Evolutionary conservation across 1,140 invertebrate species (phyloP).

Genomic region (Ectropis grisescens): DNA sequence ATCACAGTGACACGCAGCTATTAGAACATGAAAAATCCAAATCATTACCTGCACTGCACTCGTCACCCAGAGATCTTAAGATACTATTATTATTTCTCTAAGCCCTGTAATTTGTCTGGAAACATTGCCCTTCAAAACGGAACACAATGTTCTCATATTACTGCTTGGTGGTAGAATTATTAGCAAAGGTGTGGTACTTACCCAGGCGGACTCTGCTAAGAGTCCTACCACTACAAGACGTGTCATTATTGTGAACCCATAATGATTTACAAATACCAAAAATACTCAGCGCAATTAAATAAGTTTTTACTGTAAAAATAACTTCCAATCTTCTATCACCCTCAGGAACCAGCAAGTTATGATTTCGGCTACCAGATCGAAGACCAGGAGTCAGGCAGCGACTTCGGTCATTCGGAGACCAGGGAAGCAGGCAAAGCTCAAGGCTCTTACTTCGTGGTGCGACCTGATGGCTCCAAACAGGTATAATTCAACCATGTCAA

Average conservation of each 20-base stretch:
- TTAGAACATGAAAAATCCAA: no score
- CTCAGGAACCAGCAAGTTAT: constrained; percentile 79
- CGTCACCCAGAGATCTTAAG: not conserved
- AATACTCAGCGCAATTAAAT: not conserved
- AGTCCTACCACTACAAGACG: no score
- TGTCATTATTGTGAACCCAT: not conserved
- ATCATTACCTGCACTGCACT: no score
- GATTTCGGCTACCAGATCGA: constrained; percentile 82
- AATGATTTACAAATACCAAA: not conserved
- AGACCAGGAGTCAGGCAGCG: constrained; percentile 76
- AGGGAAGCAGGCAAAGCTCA: constrained; percentile 77
- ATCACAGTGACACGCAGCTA: no score
- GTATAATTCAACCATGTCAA: no score
- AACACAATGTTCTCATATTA: no score
- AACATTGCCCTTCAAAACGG: no score
- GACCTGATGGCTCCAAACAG: constrained; percentile 84
- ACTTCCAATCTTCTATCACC: constrained; percentile 6
- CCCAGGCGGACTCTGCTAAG: no score
- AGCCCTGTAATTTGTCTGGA: no score
- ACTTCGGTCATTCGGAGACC: constrained; percentile 80
- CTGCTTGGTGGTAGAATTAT: no score
- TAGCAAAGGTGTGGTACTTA: no score
- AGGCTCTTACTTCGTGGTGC: constrained; percentile 80
- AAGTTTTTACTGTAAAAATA: not conserved
- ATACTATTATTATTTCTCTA: not conserved